Evolutionary conservation across 2,888 invertebrate genomes (phyloP).

Genomic region (Tetragonisca angustula): DNA sequence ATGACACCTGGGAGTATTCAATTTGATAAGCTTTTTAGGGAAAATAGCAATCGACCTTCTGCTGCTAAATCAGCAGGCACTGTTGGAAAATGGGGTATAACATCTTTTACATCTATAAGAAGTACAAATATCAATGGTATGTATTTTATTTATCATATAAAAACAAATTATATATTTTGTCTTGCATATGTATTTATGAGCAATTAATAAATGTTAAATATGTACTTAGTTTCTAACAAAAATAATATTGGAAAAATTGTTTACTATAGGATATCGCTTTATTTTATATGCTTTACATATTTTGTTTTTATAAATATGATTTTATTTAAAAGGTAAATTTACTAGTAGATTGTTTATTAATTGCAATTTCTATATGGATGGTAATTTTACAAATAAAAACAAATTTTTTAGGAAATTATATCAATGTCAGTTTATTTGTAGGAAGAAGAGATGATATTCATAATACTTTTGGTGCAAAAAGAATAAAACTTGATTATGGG

Average conservation of each 20-base stretch:
- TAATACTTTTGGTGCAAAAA: constrained; percentile 77
- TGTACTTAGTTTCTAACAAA: background rate
- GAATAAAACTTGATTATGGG: constrained; percentile 80
- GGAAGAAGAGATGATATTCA: constrained; percentile 81
- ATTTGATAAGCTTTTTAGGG: constrained; percentile 88
- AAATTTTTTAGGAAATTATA: background rate
- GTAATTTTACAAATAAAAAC: background rate
- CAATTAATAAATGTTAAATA: background rate
- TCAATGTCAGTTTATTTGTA: constrained; percentile 63
- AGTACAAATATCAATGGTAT: constrained; percentile 90
- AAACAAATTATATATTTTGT: background rate
- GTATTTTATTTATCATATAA: background rate
- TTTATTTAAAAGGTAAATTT: background rate
- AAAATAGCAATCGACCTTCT: constrained; percentile 94
- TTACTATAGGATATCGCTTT: background rate
- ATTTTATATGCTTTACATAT: background rate
- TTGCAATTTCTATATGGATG: background rate
- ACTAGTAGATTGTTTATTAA: background rate
- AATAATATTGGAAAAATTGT: background rate
- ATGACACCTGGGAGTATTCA: constrained; percentile 86
- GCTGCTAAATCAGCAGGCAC: constrained; percentile 96
- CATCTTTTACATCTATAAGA: constrained; percentile 95
- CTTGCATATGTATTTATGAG: background rate
- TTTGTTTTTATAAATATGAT: background rate
- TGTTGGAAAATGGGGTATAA: constrained; percentile 97